A percentile compares a stretch with the other conserved stretches of the same genome.
These are phyloP conservation scores for Stichopus horrens DNA, from an alignment of 53 echinoderm and acorn worm species.

Conservation along the genomic window DNA sequence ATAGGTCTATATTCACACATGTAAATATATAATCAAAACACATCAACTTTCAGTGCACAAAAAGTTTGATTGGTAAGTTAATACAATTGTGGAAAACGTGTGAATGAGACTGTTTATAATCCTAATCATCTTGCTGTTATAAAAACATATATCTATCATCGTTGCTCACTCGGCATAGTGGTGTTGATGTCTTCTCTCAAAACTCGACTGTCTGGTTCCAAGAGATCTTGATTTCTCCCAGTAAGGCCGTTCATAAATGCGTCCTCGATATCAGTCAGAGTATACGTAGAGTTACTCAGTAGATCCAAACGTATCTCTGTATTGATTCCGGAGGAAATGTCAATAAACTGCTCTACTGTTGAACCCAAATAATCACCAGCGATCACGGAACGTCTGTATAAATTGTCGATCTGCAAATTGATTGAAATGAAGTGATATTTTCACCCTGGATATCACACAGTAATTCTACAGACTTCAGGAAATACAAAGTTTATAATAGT, in stretches of 20 bases:
- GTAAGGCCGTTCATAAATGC: constrained; percentile 56
- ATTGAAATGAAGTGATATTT: not conserved
- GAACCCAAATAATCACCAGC: constrained; percentile 47
- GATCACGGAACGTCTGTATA: not conserved
- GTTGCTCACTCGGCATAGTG: constrained; percentile 34
- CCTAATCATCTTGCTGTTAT: no score
- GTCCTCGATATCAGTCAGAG: constrained; percentile 21
- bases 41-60: no score
- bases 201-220: constrained; percentile 56
- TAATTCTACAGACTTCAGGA: no score
- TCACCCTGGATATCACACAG: no score
- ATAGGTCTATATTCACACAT: no score
- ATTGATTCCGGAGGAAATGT: constrained; percentile 8
- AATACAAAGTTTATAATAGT: no score
- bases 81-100: no score
- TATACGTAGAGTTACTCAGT: constrained; percentile 9
- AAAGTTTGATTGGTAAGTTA: no score
- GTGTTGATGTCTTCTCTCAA: constrained; percentile 35
- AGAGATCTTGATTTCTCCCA: constrained; percentile 45
- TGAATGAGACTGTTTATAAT: no score
- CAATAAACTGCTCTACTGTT: constrained; percentile 29
- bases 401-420: constrained; percentile 10
- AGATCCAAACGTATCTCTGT: constrained; percentile 54
- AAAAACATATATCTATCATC: not conserved
- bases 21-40: no score